These are phyloP conservation scores for Bembecia ichneumoniformis DNA, from an alignment of 2,888 invertebrate species.

Conservation along the genomic window DNA sequence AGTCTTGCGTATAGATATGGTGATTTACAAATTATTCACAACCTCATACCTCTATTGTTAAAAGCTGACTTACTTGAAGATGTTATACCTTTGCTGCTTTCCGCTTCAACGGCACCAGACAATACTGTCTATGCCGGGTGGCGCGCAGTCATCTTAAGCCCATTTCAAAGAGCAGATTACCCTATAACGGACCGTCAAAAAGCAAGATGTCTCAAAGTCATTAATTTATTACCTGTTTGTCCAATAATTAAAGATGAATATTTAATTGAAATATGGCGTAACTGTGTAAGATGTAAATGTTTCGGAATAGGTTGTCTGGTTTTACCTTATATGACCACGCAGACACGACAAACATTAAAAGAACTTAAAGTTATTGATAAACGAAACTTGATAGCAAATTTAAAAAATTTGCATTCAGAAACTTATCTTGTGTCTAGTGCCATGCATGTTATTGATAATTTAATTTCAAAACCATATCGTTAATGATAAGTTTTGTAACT, in stretches of 20 bases:
- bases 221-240: slow-evolving; percentile 59
- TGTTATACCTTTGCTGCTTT: slow-evolving; percentile 51
- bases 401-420: slow-evolving; percentile 59
- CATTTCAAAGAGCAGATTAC: slow-evolving; percentile 62
- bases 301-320: slow-evolving; percentile 57
- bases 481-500: slow-evolving; percentile 11
- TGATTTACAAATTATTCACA: slow-evolving; percentile 32
- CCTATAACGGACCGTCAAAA: slow-evolving; percentile 63
- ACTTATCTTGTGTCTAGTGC: slow-evolving; percentile 61
- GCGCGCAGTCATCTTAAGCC: slow-evolving; percentile 53
- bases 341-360: slow-evolving; percentile 41
- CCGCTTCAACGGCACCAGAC: slow-evolving; percentile 39
- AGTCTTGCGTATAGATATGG: slow-evolving; percentile 46
- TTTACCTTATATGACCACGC: slow-evolving; percentile 54
- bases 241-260: slow-evolving; percentile 59
- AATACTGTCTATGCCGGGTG: slow-evolving; percentile 48
- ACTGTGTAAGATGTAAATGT: slow-evolving; percentile 57
- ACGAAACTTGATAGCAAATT: slow-evolving; percentile 53
- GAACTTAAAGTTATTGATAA: slow-evolving; percentile 60
- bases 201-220: slow-evolving; percentile 48
- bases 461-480: slow-evolving; percentile 35
- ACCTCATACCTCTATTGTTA: slow-evolving; percentile 40
- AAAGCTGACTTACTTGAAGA: slow-evolving; percentile 47
- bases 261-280: slow-evolving; percentile 59
- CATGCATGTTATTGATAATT: slow-evolving; percentile 57